phyloP scores from a whole-genome alignment of 1,140 invertebrate genomes.

The Neodiprion fabricii region DNA sequence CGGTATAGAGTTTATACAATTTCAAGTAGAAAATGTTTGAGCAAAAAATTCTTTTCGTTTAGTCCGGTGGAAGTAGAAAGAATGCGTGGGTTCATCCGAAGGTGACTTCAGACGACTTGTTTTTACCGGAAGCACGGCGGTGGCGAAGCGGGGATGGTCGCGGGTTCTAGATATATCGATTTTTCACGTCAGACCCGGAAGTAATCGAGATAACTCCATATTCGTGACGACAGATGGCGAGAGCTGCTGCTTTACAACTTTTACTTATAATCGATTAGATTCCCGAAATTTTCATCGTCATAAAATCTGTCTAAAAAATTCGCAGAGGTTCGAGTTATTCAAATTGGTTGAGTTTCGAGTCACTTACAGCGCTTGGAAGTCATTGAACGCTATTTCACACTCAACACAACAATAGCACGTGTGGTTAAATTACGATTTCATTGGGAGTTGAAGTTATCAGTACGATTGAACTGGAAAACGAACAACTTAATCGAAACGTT shows the following conservation, averaged over 20 bases:
- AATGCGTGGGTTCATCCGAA: slow-evolving; percentile 19
- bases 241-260: background rate
- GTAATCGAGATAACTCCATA: background rate
- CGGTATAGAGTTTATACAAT: slow-evolving; percentile 13
- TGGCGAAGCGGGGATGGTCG: background rate
- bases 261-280: too few relatives aligned
- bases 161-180: background rate
- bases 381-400: too few relatives aligned
- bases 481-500: too few relatives aligned
- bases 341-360: too few relatives aligned
- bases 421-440: too few relatives aligned
- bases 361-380: too few relatives aligned
- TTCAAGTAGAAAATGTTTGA: slow-evolving; percentile 9
- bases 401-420: too few relatives aligned
- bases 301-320: too few relatives aligned
- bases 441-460: too few relatives aligned
- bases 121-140: background rate
- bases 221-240: background rate
- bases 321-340: too few relatives aligned
- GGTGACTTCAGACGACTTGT: slow-evolving; percentile 28
- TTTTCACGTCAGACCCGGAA: background rate
- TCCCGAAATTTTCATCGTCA: too few relatives aligned
- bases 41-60: slow-evolving; percentile 25
- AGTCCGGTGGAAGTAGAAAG: background rate
- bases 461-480: too few relatives aligned